Base-by-base conservation (phyloP, 2,113 vertebrate species). In the Neotragus pygmaeus region DNA sequence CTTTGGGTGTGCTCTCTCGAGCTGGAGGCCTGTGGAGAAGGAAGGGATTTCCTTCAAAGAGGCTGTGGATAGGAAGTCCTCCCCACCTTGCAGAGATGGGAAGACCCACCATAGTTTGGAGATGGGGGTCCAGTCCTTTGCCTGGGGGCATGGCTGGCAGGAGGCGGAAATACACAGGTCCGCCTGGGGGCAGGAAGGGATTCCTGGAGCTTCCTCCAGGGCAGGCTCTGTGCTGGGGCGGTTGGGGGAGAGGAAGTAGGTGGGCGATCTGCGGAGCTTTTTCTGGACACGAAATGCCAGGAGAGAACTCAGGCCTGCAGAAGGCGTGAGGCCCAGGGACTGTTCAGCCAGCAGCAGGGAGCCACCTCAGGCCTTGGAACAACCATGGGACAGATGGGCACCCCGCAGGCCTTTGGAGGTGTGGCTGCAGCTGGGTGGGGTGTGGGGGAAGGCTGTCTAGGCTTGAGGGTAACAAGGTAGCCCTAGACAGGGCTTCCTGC, bases 311-410 rank as follows among this genome's bases (percentile, higher is more conserved):
- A 8, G n/a, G 33, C 16, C 33, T 19, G 3, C 16, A 5, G 7
- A 28, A 75, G 21, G 27, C 21, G 0, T 5, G 43, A 77, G 49
- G 60, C 28, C 77, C 77, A 30, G 57, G 75, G 11, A 23, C 90
- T 53, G 17, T 10, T 10, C 27, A 5, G 1, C 0, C 0, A 16
- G 47, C 66, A 53, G 2, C 5, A 39, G 3, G 51, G 43, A 51
- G 28, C 87, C 17, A 9, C 39, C 1, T 11, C 60, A 30, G 15
- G 53, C 5, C 13, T 55, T 51, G 2, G 49, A 33, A n/a, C 36
- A 33, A 33, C 13, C 15, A 28, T 33, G 27, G 53, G 27, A 16
- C 82, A 15, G 78, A 28, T 11, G 55, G 30, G 82, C 2, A 2
- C 19, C 11, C 21, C 3, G 3, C 39, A 66, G 70, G 6, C 36